Evolutionary conservation across 2,797 vertebrate species (phyloP), one percentile per base, ranked within the genome.

Genomic region (Hydrocynus forskahlii): DNA sequence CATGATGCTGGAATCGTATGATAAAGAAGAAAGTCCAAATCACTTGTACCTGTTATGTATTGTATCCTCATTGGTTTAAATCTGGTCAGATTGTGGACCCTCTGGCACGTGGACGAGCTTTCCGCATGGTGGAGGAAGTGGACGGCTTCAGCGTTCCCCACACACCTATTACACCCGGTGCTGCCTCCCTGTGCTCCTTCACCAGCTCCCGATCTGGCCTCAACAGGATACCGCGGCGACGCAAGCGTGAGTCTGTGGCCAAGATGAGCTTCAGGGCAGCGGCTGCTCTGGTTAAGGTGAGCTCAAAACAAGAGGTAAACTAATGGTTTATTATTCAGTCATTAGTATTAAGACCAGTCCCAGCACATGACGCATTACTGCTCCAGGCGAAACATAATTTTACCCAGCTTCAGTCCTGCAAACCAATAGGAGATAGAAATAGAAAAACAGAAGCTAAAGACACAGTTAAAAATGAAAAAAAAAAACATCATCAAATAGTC

Each of bases 261-360:
- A 96, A 97, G 83, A 99, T 99, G 98, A 98, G 97, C 75, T 96
- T 99, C 88, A 95, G 96, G 75, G 98, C 96, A 0, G 98, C 98
- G 0, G 96, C 97, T 0, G 97, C 97, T 0, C 88, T 99, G 52
- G 95, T 99, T 89, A 99, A 97, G 96, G 97, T 99, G 86, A 85
- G 87, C n/a, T 13, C 5, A 13, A 12, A 19, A 69, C 17, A 35
- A 12, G 13, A 40, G 35, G 52, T 35, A 0, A 52, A 52, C 50
- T 12, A 12, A 52, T 52, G 52, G 50, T 4, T 13, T 13, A 13
- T 54, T 54, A 7, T n/a, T 57, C 54, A n/a, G 54, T 57, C 19
- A n/a, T 57, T 57, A 7, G 54, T 57, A n/a, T 57, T n/a, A 19
- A n/a, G 19, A 57, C 17, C 29, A 29, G 29, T 1, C 29, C 29